Conservation (phyloP, 2,888 invertebrate species). For the Eudasyphora cyanicolor region DNA sequence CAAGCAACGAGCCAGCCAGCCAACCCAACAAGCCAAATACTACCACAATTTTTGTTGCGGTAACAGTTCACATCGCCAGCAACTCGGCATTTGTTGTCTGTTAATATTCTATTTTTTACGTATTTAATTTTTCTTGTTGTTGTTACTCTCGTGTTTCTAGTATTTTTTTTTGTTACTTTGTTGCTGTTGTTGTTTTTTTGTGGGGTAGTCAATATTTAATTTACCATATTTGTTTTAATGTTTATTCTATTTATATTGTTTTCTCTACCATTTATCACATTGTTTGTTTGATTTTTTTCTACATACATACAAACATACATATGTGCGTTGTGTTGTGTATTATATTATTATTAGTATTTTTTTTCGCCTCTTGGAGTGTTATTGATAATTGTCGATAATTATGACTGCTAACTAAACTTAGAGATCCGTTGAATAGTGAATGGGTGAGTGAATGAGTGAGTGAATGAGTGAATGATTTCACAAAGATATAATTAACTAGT, state of each 20-base stretch:
- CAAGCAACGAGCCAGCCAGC: not conserved
- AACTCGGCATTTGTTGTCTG: conserved; percentile 48
- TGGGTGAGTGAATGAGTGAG: no score
- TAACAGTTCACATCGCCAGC: conserved; percentile 24
- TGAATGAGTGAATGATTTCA: not conserved
- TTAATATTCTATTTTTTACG: conserved; percentile 27
- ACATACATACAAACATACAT: not conserved
- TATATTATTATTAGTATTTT: not conserved
- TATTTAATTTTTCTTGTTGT: no score
- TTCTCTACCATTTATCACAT: conserved; percentile 16
- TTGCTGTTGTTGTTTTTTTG: not conserved
- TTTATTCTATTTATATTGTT: conserved; percentile 27
- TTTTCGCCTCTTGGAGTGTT: not conserved
- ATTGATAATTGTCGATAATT: conserved; percentile 35
- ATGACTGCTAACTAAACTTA: not conserved
- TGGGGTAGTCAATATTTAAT: conserved; percentile 6
- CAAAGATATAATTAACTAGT: not conserved
- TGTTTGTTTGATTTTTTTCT: not conserved
- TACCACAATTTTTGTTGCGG: not conserved
- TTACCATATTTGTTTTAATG: conserved; percentile 10
- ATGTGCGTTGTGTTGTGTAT: not conserved
- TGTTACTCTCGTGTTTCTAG: not conserved
- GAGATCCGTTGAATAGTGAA: no score
- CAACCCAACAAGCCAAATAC: not conserved
- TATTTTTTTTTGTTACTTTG: not conserved